A percentile compares a stretch with the other conserved stretches of the same genome.
These are phyloP conservation scores for Thunnus maccoyii DNA, from an alignment of 2,113 vertebrate genomes.

Conservation along the genomic window DNA sequence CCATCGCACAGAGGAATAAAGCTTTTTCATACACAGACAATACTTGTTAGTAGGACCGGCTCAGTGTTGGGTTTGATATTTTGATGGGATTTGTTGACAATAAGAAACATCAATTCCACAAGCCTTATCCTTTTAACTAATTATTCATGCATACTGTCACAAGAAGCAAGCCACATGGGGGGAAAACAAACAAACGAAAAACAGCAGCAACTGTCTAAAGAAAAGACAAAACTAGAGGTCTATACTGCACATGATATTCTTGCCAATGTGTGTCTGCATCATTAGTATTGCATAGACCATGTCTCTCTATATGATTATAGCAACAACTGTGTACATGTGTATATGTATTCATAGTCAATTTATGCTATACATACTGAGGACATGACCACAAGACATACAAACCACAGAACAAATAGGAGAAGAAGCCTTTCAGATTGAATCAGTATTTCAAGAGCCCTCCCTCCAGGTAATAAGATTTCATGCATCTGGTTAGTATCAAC, in stretches of 20 bases:
- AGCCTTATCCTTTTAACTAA: no score
- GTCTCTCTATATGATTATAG: background rate
- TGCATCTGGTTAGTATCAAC: constrained; percentile 4
- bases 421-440: constrained; percentile 14
- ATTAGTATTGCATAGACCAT: background rate
- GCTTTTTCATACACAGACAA: no score
- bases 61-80: no score
- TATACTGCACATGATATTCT: background rate
- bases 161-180: no score
- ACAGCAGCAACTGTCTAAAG: no score
- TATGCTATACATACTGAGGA: background rate
- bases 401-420: background rate
- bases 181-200: no score
- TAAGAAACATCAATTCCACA: no score
- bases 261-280: background rate
- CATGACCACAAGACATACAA: background rate
- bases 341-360: background rate
- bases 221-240: background rate
- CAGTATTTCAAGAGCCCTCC: constrained; percentile 28
- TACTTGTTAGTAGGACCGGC: no score
- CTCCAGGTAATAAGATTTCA: constrained; percentile 40
- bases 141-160: no score
- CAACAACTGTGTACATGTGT: background rate
- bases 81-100: no score
- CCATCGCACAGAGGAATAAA: no score